Conservation (phyloP, 64 coral and sea anemone species). For the Trachythela sp. region DNA sequence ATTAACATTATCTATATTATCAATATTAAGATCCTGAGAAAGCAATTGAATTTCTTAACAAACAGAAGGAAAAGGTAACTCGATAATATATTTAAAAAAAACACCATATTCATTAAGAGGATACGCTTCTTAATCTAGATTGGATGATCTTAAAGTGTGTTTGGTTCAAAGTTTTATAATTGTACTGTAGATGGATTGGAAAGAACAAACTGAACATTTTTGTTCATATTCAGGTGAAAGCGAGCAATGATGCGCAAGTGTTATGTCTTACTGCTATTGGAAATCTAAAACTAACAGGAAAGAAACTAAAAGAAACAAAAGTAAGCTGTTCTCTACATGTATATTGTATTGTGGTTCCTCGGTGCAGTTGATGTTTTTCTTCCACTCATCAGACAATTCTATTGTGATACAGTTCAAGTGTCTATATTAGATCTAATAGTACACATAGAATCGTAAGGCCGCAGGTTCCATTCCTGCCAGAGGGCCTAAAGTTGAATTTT, state of each 20-base stretch:
- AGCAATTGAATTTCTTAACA: slow-evolving; percentile 74
- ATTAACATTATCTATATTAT: background rate
- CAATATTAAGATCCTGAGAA: slow-evolving; percentile 74
- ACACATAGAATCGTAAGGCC: too few species aligned
- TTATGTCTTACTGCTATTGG: slow-evolving; percentile 93
- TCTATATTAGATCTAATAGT: too few species aligned
- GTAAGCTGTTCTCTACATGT: slow-evolving; percentile 31
- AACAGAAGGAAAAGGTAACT: slow-evolving; percentile 79
- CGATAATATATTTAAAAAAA: background rate
- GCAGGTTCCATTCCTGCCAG: too few species aligned
- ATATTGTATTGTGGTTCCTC: too few species aligned
- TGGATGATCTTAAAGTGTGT: background rate
- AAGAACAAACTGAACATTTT: background rate
- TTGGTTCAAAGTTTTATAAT: too few species aligned
- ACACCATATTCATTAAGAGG: too few species aligned
- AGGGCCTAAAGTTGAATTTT: too few species aligned
- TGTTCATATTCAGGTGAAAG: slow-evolving; percentile 56
- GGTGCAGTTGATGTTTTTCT: too few species aligned
- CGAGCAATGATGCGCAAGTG: slow-evolving; percentile 70
- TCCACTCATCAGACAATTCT: background rate
- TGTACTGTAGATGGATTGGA: background rate
- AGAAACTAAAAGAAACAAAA: slow-evolving; percentile 83
- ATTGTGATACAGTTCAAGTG: too few species aligned
- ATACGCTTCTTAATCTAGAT: too few species aligned
- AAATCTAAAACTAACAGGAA: slow-evolving; percentile 78